Conservation (phyloP, 2,888 invertebrate genomes). For the Rambutsinella grinnellia region DNA sequence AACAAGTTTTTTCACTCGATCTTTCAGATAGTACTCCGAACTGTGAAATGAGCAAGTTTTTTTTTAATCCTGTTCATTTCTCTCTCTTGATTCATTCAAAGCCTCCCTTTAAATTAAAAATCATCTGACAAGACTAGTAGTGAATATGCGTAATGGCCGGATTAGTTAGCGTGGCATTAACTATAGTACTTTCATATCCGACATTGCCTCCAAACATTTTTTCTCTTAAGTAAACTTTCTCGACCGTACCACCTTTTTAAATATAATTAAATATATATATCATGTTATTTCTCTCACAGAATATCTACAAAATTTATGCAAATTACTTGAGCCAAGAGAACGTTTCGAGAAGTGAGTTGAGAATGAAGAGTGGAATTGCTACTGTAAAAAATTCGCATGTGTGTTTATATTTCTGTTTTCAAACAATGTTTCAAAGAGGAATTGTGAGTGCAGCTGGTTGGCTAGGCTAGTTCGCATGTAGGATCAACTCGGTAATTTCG, state of each 20-base stretch:
- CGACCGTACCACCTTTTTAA: neutral
- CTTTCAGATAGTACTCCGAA: too few species aligned
- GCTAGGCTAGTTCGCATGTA: neutral
- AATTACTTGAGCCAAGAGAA: neutral
- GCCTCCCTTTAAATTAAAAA: too few species aligned
- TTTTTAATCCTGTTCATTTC: conserved; percentile 2
- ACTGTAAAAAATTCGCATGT: neutral
- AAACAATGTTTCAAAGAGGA: neutral
- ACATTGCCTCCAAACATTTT: neutral
- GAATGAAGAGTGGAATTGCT: conserved; percentile 7
- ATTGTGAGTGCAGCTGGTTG: conserved; percentile 24
- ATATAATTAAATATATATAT: neutral
- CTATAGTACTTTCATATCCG: neutral
- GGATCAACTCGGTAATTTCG: conserved; percentile 8
- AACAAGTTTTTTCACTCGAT: conserved; percentile 41
- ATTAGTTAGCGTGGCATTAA: neutral
- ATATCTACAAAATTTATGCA: neutral
- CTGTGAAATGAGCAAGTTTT: too few species aligned
- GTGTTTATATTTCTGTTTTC: neutral
- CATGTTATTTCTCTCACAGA: neutral
- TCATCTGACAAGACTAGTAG: conserved; percentile 6
- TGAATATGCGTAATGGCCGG: neutral
- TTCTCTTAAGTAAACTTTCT: neutral
- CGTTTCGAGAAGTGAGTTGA: neutral
- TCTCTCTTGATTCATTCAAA: neutral